Percentiles rank a stretch among this genome's conserved stretches.
Conservation (phyloP, 1,140 invertebrate species). For the Drosophila pectinifera region DNA sequence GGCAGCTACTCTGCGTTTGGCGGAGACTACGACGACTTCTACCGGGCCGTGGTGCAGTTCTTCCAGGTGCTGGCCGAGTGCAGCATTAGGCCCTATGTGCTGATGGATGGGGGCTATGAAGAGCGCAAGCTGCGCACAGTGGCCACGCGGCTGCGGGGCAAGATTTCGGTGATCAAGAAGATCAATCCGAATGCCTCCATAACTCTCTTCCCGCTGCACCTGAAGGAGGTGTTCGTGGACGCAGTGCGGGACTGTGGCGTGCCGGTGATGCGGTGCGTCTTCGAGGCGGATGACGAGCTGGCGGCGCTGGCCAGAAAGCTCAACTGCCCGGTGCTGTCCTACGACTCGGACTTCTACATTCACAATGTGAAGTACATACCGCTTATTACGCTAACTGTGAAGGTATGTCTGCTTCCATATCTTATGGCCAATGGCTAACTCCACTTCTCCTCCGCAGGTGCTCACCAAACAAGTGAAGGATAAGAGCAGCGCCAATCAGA, state of each 20-base stretch:
- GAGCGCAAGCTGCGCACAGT: slow-evolving; percentile 91
- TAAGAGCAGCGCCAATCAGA: slow-evolving; percentile 7
- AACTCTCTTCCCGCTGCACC: slow-evolving; percentile 89
- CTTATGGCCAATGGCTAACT: too few species aligned
- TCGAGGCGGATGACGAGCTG: slow-evolving; percentile 95
- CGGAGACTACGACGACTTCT: slow-evolving; percentile 94
- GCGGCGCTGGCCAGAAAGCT: slow-evolving; percentile 91
- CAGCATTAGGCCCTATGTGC: slow-evolving; percentile 89
- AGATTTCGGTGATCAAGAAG: slow-evolving; percentile 86
- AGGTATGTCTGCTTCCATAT: slow-evolving; percentile 16
- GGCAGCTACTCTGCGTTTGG: slow-evolving; percentile 91
- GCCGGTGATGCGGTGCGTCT: slow-evolving; percentile 89
- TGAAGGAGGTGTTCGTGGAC: slow-evolving; percentile 90
- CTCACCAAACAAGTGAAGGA: slow-evolving; percentile 64
- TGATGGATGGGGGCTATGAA: slow-evolving; percentile 94
- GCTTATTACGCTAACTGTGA: slow-evolving; percentile 88
- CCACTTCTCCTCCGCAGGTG: slow-evolving; percentile 21
- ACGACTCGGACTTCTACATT: slow-evolving; percentile 96
- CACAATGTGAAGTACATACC: slow-evolving; percentile 93
- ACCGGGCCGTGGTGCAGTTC: slow-evolving; percentile 88
- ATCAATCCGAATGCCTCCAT: slow-evolving; percentile 85
- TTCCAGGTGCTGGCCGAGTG: slow-evolving; percentile 90
- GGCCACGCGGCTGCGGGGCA: slow-evolving; percentile 87
- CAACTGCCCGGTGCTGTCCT: slow-evolving; percentile 93
- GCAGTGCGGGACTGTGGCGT: slow-evolving; percentile 88